Conservation (phyloP, 2,113 vertebrate species). For the Callipepla squamata region DNA sequence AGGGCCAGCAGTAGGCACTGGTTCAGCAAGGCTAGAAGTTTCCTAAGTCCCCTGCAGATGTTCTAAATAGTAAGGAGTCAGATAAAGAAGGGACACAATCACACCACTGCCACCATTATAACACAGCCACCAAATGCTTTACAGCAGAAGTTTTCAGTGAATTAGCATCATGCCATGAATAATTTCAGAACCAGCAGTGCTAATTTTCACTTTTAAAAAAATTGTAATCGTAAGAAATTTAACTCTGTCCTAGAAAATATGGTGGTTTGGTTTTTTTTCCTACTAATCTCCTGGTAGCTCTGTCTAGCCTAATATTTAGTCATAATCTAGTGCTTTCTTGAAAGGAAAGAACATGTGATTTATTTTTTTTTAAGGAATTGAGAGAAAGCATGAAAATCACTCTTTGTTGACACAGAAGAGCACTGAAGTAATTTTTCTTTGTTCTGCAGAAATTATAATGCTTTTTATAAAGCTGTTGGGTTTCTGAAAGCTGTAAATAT, state of each 20-base stretch:
- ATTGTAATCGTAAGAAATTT: background rate
- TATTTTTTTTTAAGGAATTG: background rate
- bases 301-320: background rate
- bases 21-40: background rate
- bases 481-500: conserved; percentile 49
- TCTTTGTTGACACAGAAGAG: conserved; percentile 7
- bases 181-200: background rate
- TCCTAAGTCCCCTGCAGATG: background rate
- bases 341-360: background rate
- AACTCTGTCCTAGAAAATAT: background rate
- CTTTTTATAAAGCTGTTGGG: conserved; percentile 33
- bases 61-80: background rate
- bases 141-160: background rate
- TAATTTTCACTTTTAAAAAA: background rate
- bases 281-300: background rate
- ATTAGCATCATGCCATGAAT: background rate
- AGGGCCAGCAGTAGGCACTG: background rate
- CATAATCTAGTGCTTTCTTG: conserved; percentile 2
- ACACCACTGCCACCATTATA: background rate
- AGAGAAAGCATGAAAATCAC: conserved; percentile 32
- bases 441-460: conserved; percentile 20
- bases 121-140: background rate
- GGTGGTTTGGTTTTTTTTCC: background rate
- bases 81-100: background rate
- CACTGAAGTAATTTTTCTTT: conserved; percentile 30